These are phyloP conservation scores for Mico argentatus DNA, from an alignment of 2,797 vertebrate genomes.

Conservation along the genomic window DNA sequence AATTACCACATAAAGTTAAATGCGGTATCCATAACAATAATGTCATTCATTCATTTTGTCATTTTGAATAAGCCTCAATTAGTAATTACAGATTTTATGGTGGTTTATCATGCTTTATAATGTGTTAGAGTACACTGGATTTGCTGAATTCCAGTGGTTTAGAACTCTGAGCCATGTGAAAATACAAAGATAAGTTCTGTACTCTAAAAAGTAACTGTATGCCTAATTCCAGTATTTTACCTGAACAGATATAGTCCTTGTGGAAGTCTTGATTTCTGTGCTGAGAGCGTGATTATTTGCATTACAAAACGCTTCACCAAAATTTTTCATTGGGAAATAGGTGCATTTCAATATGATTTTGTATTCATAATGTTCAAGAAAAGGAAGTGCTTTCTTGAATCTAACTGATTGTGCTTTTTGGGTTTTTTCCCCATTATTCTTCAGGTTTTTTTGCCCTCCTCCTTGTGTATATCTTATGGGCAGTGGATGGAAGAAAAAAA, in stretches of 20 bases:
- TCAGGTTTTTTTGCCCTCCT: conserved; percentile 98
- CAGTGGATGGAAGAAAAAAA: conserved; percentile 99
- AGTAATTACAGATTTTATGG: conserved; percentile 17
- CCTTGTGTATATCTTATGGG: conserved; percentile 99
- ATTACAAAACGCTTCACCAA: not conserved
- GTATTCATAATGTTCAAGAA: not conserved
- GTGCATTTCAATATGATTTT: conserved; percentile 1
- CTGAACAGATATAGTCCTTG: not conserved
- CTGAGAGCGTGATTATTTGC: not conserved
- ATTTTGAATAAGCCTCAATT: conserved; percentile 25
- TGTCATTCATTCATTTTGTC: not conserved
- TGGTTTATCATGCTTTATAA: not conserved
- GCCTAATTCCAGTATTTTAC: not conserved
- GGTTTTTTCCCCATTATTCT: conserved; percentile 30
- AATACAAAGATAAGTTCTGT: not conserved
- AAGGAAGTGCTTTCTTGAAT: conserved; percentile 18
- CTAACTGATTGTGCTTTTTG: conserved; percentile 35
- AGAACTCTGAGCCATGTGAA: not conserved
- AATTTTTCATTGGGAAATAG: not conserved
- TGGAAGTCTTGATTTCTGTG: not conserved
- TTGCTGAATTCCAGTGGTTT: not conserved
- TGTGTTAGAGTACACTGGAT: not conserved
- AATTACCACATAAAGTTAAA: conserved; percentile 39
- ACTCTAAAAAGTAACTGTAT: not conserved
- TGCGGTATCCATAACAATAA: not conserved